Evolutionary conservation across 1,140 invertebrate species (phyloP).

Genomic region (Parasteatoda tepidariorum): DNA sequence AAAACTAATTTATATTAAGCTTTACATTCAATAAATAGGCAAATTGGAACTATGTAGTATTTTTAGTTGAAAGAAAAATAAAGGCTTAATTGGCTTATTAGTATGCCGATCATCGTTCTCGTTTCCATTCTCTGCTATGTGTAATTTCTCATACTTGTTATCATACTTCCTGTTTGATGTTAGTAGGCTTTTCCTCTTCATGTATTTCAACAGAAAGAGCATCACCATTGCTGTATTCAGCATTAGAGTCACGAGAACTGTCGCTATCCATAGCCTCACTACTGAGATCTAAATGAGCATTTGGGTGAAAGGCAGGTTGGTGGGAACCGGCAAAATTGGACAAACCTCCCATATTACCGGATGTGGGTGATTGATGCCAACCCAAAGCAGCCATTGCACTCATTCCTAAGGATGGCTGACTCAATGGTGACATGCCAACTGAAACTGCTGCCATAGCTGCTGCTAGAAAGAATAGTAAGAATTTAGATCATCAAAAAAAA

Average conservation of each 20-base stretch:
- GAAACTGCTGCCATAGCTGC: constrained; percentile 61
- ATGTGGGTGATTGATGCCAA: constrained; percentile 58
- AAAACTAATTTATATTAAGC: neutral
- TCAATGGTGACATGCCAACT: constrained; percentile 35
- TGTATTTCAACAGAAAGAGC: constrained; percentile 61
- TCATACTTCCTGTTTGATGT: constrained; percentile 62
- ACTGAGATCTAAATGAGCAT: constrained; percentile 61
- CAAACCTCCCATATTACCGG: constrained; percentile 33
- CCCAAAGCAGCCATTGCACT: constrained; percentile 39
- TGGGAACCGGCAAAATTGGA: constrained; percentile 24
- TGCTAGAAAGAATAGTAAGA: constrained; percentile 15
- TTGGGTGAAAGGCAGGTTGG: constrained; percentile 63
- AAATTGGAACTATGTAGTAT: neutral
- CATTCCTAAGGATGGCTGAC: constrained; percentile 37
- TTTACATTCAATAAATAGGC: neutral
- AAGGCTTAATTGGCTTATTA: neutral
- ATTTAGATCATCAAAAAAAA: neutral
- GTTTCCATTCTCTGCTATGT: no score
- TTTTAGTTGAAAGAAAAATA: neutral
- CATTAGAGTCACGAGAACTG: constrained; percentile 57
- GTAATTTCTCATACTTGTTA: neutral
- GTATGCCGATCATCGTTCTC: constrained; percentile 43
- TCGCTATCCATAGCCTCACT: constrained; percentile 50
- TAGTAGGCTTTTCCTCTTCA: constrained; percentile 40
- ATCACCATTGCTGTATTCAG: constrained; percentile 60